Conservation (phyloP, 2,888 invertebrate genomes). For the Halictus quadricinctus region DNA sequence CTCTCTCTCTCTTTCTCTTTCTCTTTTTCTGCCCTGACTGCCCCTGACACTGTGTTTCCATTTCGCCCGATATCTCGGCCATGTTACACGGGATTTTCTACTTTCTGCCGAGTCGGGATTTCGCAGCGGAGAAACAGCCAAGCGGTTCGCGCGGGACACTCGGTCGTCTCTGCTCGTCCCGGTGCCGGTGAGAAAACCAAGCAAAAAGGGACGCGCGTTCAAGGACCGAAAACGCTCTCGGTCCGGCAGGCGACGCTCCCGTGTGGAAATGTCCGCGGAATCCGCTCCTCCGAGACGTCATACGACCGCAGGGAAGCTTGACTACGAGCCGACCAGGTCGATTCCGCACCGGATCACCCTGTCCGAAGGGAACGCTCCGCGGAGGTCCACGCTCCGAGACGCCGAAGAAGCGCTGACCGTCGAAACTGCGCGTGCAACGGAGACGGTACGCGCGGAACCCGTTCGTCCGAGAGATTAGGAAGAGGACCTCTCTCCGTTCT, state of each 20-base stretch:
- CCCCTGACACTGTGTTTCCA: background rate
- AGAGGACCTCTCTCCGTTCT: slow-evolving; percentile 26
- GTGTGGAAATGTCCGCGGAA: slow-evolving; percentile 69
- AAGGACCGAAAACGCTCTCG: background rate
- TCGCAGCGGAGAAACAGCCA: slow-evolving; percentile 40
- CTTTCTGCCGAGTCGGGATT: slow-evolving; percentile 16
- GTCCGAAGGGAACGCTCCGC: slow-evolving; percentile 25
- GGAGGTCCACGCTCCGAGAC: background rate
- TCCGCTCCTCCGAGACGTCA: slow-evolving; percentile 54
- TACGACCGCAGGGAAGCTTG: slow-evolving; percentile 49
- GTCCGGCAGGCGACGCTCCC: background rate
- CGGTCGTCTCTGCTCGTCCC: background rate
- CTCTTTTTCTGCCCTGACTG: background rate
- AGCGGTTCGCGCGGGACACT: slow-evolving; percentile 8
- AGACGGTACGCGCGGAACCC: background rate
- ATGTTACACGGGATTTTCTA: slow-evolving; percentile 29
- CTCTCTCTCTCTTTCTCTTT: background rate
- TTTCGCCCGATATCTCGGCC: slow-evolving; percentile 21
- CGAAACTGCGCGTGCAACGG: background rate
- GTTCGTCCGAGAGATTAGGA: background rate
- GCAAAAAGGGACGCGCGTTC: background rate
- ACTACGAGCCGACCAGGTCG: slow-evolving; percentile 57
- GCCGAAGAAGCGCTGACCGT: background rate
- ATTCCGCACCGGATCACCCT: slow-evolving; percentile 30
- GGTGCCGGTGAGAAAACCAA: slow-evolving; percentile 29